phyloP scores from a whole-genome alignment of 2,797 vertebrate genomes.

The Myiothlypis chrysogaster region DNA sequence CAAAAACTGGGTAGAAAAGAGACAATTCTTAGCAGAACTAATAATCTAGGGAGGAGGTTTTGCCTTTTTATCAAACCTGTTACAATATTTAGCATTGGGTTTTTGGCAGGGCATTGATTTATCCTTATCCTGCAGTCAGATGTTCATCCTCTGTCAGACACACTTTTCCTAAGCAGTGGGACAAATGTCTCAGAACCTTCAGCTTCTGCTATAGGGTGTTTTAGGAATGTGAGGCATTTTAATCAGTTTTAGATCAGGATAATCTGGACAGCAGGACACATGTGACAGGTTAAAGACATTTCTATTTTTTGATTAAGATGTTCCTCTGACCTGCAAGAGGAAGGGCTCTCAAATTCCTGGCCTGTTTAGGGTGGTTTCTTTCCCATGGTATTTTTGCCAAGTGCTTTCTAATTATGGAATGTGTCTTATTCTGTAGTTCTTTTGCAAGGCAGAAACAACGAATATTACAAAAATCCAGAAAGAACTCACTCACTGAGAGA shows the following conservation, averaged over 20 bases:
- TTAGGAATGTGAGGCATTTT: not conserved
- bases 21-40: not conserved
- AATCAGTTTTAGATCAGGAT: not conserved
- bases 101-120: not conserved
- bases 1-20: not conserved
- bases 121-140: not conserved
- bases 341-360: slow-evolving; percentile 45
- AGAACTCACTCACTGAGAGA: not conserved
- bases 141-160: not conserved
- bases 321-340: slow-evolving; percentile 38
- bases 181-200: not conserved
- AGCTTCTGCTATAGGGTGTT: not conserved
- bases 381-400: slow-evolving; percentile 57
- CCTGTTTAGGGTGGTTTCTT: slow-evolving; percentile 42
- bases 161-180: not conserved
- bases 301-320: not conserved
- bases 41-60: not conserved
- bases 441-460: not conserved
- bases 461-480: not conserved
- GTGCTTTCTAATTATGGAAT: slow-evolving; percentile 57
- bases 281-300: slow-evolving; percentile 2
- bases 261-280: not conserved
- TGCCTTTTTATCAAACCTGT: not conserved
- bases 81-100: not conserved
- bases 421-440: not conserved